phyloP scores from a whole-genome alignment of 2,113 vertebrate species.

The Sciurus niger region DNA sequence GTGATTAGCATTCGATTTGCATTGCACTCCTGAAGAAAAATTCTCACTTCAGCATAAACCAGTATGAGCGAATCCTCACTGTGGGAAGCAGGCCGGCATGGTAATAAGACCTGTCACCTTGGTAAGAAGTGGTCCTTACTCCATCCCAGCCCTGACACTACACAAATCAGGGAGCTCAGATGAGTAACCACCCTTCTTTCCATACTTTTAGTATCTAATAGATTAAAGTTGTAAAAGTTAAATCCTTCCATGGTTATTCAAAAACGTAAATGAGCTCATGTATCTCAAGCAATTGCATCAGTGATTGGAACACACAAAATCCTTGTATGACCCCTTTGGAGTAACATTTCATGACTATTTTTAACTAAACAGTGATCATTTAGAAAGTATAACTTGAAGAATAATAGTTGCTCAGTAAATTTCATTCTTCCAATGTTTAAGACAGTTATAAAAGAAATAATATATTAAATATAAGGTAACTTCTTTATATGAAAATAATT shows the following conservation, averaged over 20 bases:
- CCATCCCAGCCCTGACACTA: not conserved
- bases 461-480: not conserved
- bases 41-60: not conserved
- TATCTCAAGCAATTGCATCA: not conserved
- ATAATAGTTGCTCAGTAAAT: not conserved
- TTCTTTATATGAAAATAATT: not conserved
- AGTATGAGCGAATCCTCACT: rapidly evolving
- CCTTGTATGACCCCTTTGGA: not conserved
- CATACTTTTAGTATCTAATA: not conserved
- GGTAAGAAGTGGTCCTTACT: rapidly evolving
- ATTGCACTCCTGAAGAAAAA: no score
- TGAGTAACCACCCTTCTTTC: no score
- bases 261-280: not conserved
- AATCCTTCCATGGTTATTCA: not conserved
- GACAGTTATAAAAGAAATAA: not conserved
- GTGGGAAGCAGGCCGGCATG: rapidly evolving
- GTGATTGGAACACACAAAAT: not conserved
- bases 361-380: not conserved
- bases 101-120: rapidly evolving
- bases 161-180: not conserved
- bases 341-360: not conserved
- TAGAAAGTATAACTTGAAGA: not conserved
- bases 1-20: not conserved
- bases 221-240: not conserved
- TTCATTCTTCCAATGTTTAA: not conserved